Evolutionary conservation across 2,113 vertebrate genomes (phyloP).

Genomic region (Romanogobio albipinnatus): DNA sequence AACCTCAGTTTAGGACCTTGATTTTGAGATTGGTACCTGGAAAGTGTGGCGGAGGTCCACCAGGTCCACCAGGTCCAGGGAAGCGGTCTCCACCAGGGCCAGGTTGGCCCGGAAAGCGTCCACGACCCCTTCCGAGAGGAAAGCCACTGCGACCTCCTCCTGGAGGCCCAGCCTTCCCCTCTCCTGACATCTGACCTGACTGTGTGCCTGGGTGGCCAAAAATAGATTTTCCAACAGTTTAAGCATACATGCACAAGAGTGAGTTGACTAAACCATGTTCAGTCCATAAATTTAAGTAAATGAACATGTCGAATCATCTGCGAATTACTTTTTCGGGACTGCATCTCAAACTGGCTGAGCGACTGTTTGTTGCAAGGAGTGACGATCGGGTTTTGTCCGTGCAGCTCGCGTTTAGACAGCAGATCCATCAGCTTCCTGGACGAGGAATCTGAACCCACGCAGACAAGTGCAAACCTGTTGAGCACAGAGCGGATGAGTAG

Average conservation of each 20-base stretch:
- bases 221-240: background rate
- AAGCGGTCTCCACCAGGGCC: slow-evolving; percentile 94
- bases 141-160: slow-evolving; percentile 89
- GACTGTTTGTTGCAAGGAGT: slow-evolving; percentile 99
- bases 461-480: slow-evolving; percentile 93
- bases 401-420: slow-evolving; percentile 94
- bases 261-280: too few relatives aligned
- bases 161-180: slow-evolving; percentile 97
- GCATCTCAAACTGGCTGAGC: slow-evolving; percentile 99
- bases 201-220: slow-evolving; percentile 82
- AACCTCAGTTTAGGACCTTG: too few relatives aligned
- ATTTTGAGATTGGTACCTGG: slow-evolving; percentile 79
- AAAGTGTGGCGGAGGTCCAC: slow-evolving; percentile 93
- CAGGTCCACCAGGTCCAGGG: slow-evolving; percentile 90
- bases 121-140: slow-evolving; percentile 90
- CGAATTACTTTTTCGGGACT: slow-evolving; percentile 92
- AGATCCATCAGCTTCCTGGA: slow-evolving; percentile 96
- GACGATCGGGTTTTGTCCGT: slow-evolving; percentile 97
- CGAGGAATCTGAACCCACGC: slow-evolving; percentile 94
- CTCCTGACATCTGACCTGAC: slow-evolving; percentile 98
- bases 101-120: slow-evolving; percentile 89
- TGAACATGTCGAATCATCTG: background rate
- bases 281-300: background rate
- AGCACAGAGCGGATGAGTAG: background rate
- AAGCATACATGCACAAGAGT: background rate